These are phyloP conservation scores for Anguilla marmorata DNA, from an alignment of 2,797 vertebrate genomes.

Conservation along the genomic window DNA sequence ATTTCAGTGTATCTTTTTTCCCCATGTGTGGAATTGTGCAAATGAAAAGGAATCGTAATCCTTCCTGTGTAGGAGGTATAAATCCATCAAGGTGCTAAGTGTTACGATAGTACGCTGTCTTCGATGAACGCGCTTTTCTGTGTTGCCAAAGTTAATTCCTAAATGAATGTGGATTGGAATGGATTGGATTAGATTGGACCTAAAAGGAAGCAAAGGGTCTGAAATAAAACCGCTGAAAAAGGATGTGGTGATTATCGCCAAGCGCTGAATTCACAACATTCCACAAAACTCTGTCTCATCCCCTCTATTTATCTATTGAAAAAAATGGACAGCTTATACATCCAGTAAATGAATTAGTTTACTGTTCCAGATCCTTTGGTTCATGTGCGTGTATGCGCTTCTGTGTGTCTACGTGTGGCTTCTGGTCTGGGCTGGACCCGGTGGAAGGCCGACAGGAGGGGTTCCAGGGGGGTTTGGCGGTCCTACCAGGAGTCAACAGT, in stretches of 20 bases:
- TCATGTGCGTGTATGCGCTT: not conserved
- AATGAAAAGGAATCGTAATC: conserved; percentile 2
- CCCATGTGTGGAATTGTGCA: not conserved
- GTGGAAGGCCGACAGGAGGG: not conserved
- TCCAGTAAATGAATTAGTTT: conserved; percentile 28
- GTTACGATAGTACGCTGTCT: not conserved
- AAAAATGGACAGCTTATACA: conserved; percentile 22
- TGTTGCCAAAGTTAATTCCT: not conserved
- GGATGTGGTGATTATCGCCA: not conserved
- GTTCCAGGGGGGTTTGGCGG: conserved; percentile 17
- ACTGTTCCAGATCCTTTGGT: not conserved
- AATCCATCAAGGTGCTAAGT: not conserved
- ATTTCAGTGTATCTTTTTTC: not conserved
- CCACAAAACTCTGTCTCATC: not conserved
- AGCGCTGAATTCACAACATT: not conserved
- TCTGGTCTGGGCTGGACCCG: not conserved
- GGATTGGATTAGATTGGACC: not conserved
- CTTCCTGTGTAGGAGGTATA: not conserved
- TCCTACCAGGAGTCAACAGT: not conserved
- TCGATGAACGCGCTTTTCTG: not conserved
- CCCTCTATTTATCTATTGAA: not conserved
- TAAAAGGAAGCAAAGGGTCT: not conserved
- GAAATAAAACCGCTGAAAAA: conserved; percentile 13
- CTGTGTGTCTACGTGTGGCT: not conserved
- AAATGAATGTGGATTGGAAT: not conserved